Evolutionary conservation across 2,113 vertebrate genomes (phyloP), one percentile per base, ranked within the genome.

Genomic region (Pelecanoides urinatrix): DNA sequence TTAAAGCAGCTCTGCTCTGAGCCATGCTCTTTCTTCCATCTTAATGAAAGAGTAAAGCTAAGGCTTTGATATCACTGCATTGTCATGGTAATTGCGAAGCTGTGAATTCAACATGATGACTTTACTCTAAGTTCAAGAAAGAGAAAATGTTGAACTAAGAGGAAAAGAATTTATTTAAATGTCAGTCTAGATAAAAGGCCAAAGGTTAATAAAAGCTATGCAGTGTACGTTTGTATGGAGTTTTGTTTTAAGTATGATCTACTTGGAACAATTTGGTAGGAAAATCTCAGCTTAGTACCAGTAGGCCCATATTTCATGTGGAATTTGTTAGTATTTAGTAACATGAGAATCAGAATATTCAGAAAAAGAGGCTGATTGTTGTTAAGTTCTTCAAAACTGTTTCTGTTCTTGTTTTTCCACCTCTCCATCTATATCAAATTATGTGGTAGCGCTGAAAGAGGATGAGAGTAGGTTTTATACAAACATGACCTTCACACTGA

Each of bases 71-170:
- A 96, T 89, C 66, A 68, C 61, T 92, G 73, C 73, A 91, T 96
- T 96, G 94, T 96, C 86, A 96, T 96, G 92, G 80, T 94, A 97
- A 96, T 95, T 61, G 83, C 50, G 40, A 95, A 94, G 61, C 61
- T 86, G 61, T 85, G 76, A 95, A 94, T 95, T 91, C 72, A 86
- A 95, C 25, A 32, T 26, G 72, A 90, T 81, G 72, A 74, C 79
- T 93, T 90, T 52, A 81, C 65, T 44, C 16, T 70, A 94, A 68
- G 61, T 78, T 94, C 52, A 78, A 94, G 86, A 78, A 90, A 62
- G 65, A 79, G 21, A 53, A 88, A 61, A 87, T 62, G 50, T 58
- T 94, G 61, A 89, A 89, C 73, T 62, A 49, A 11, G 40, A 83
- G 42, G 40, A 78, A 92, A 94, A 96, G 2, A 32, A 83, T 91